A percentile compares a stretch with the other conserved stretches of the same genome.
These are phyloP conservation scores for Ennomos erosarius DNA, from an alignment of 2,888 invertebrate species.

Conservation along the genomic window DNA sequence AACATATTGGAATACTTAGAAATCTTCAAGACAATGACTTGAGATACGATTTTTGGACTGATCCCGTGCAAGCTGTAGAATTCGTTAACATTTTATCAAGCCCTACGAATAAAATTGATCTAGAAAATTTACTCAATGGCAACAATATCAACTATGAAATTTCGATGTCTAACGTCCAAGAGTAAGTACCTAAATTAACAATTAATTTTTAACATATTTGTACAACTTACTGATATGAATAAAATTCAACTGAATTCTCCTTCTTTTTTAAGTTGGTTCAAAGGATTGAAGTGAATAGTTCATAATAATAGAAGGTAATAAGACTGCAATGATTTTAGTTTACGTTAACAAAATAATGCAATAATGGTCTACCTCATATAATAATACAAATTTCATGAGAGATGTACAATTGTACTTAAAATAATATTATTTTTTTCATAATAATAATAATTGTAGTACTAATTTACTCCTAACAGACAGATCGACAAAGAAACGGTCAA, in stretches of 20 bases:
- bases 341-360: conserved; percentile 1
- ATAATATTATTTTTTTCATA: too few species aligned
- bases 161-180: conserved; percentile 71
- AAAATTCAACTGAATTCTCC: too few species aligned
- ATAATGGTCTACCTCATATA: too few species aligned
- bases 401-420: too few species aligned
- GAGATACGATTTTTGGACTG: conserved; percentile 70
- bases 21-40: conserved; percentile 65
- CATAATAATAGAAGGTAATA: too few species aligned
- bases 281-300: too few species aligned
- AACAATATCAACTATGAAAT: conserved; percentile 65
- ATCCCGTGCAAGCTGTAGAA: conserved; percentile 49
- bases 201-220: too few species aligned
- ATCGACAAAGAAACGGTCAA: conserved; percentile 73
- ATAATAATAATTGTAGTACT: too few species aligned
- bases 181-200: conserved; percentile 56
- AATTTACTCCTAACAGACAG: conserved; percentile 73
- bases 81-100: conserved; percentile 68
- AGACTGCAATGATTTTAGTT: background rate
- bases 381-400: too few species aligned
- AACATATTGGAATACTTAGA: conserved; percentile 74
- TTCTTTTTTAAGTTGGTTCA: too few species aligned
- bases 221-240: too few species aligned
- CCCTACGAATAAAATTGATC: conserved; percentile 55
- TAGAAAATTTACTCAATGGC: conserved; percentile 56